Evolutionary conservation across 1,140 invertebrate species (phyloP).

Genomic region (Zaprionus gabonicus): DNA sequence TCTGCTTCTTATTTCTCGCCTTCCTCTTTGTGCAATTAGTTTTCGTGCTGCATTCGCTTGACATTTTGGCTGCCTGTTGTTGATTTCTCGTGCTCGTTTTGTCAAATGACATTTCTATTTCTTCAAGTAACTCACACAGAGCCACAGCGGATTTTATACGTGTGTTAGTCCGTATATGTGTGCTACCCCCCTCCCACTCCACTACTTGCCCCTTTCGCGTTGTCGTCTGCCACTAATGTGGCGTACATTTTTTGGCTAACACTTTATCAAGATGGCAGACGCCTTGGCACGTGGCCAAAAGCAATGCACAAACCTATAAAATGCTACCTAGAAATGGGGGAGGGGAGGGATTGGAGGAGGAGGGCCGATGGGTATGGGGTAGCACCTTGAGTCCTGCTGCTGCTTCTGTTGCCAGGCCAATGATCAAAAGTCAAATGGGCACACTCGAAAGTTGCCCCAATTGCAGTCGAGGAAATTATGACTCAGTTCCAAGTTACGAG

Average conservation of each 20-base stretch:
- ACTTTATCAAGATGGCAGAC: slow-evolving; percentile 83
- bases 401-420: slow-evolving; percentile 23
- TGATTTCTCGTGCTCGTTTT: slow-evolving; percentile 67
- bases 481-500: slow-evolving; percentile 16
- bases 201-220: slow-evolving; percentile 14
- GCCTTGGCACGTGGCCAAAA: slow-evolving; percentile 72
- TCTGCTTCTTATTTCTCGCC: slow-evolving; percentile 27
- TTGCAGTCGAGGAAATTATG: slow-evolving; percentile 41
- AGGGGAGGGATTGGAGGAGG: not conserved
- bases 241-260: slow-evolving; percentile 82
- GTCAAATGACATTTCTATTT: slow-evolving; percentile 82
- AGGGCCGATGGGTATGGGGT: not conserved
- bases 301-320: slow-evolving; percentile 74
- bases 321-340: slow-evolving; percentile 41
- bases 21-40: slow-evolving; percentile 71
- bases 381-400: slow-evolving; percentile 37
- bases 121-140: slow-evolving; percentile 71
- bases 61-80: slow-evolving; percentile 61
- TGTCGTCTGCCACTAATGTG: slow-evolving; percentile 75
- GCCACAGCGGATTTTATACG: slow-evolving; percentile 25
- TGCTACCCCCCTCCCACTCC: not conserved
- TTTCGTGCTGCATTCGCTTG: slow-evolving; percentile 66
- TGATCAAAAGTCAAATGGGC: slow-evolving; percentile 52
- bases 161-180: not conserved
- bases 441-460: slow-evolving; percentile 56